Evolutionary conservation across 2,888 invertebrate species (phyloP).

Genomic region (Harmothoe impar): DNA sequence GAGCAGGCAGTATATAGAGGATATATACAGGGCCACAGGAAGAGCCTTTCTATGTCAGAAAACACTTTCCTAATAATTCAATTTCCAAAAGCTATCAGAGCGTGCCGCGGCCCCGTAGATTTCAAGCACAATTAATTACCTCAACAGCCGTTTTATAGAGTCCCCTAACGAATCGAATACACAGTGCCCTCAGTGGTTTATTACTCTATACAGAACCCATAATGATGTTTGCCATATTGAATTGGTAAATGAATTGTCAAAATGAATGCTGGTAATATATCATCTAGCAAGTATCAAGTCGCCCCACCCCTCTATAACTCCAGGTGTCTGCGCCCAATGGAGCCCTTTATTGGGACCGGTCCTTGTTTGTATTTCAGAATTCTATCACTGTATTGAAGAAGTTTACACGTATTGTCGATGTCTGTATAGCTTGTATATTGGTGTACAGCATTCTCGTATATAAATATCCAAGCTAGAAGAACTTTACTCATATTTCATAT

Average conservation of each 20-base stretch:
- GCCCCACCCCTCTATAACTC: not conserved
- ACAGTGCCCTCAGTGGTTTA: not conserved
- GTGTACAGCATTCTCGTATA: too few species aligned
- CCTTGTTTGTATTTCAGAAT: not conserved
- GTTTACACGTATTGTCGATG: too few species aligned
- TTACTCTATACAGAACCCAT: not conserved
- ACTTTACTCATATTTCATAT: too few species aligned
- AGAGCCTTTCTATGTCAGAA: not conserved
- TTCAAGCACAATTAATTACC: slow-evolving; percentile 2
- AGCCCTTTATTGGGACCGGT: not conserved
- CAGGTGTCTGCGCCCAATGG: not conserved
- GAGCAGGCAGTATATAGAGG: too few species aligned
- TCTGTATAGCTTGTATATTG: too few species aligned
- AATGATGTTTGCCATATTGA: not conserved
- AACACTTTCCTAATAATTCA: slow-evolving; percentile 7
- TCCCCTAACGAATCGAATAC: slow-evolving; percentile 20
- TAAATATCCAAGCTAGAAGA: too few species aligned
- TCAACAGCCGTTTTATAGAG: not conserved
- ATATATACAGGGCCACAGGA: too few species aligned
- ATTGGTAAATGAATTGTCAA: not conserved
- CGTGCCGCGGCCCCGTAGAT: not conserved
- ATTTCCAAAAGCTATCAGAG: not conserved
- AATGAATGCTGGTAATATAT: not conserved
- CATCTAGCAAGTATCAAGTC: not conserved
- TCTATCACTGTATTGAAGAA: not conserved